These are phyloP conservation scores for Nasalis larvatus DNA, from an alignment of 2,113 vertebrate species.

Conservation along the genomic window DNA sequence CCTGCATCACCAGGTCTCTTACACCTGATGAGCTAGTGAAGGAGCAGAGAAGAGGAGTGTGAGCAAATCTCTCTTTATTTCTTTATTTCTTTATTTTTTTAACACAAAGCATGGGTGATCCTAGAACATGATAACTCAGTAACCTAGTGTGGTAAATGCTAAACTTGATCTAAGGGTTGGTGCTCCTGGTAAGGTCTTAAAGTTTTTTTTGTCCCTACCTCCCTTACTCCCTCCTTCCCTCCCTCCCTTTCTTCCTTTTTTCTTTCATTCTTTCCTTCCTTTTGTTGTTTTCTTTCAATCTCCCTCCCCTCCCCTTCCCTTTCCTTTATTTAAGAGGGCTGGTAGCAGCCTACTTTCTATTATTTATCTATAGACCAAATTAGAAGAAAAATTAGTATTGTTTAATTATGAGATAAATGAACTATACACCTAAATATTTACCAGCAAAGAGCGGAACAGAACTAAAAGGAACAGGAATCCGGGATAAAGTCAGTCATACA, in stretches of 20 bases:
- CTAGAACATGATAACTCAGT: background rate
- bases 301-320: background rate
- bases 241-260: background rate
- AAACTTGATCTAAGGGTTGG: background rate
- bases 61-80: background rate
- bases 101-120: background rate
- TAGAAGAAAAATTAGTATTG: background rate
- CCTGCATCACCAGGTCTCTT: constrained; percentile 78
- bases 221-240: no score
- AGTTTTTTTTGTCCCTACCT: background rate
- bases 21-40: constrained; percentile 83
- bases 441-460: background rate
- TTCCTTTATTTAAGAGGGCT: background rate
- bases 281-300: background rate
- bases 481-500: background rate
- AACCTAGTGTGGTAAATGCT: background rate
- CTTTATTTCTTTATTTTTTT: no score
- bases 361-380: background rate
- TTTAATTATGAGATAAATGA: background rate
- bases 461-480: background rate
- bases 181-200: background rate
- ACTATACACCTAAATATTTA: background rate
- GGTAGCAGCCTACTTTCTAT: background rate
- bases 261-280: background rate
- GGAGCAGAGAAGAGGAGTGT: background rate